Conservation (phyloP, 2,888 invertebrate species). For the Ferdinandea cuprea region DNA sequence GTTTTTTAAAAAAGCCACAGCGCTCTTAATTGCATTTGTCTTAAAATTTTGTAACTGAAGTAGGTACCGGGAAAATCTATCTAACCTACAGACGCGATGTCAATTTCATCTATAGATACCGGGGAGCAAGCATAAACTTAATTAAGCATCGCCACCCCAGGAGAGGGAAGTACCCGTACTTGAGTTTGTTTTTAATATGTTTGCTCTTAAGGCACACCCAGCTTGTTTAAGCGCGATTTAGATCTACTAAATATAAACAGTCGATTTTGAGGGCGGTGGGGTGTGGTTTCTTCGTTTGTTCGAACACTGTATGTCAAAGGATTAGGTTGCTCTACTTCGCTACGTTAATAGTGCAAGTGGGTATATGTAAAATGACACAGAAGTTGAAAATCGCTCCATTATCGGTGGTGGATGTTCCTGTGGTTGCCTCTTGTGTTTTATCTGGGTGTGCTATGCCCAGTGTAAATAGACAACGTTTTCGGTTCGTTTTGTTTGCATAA, state of each 20-base stretch:
- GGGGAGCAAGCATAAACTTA: constrained; percentile 46
- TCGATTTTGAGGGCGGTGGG: constrained; percentile 41
- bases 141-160: constrained; percentile 43
- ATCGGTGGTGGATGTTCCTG: constrained; percentile 56
- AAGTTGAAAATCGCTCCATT: constrained; percentile 63
- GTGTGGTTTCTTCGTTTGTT: constrained; percentile 57
- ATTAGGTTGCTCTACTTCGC: constrained; percentile 34
- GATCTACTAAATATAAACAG: constrained; percentile 44
- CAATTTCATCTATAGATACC: constrained; percentile 64
- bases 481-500: constrained; percentile 50
- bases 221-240: constrained; percentile 44
- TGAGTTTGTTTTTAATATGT: constrained; percentile 57
- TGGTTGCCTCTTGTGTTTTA: constrained; percentile 36
- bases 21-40: neutral
- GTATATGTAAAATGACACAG: constrained; percentile 41
- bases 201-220: constrained; percentile 64
- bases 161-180: constrained; percentile 8
- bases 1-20: neutral
- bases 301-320: constrained; percentile 62
- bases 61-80: constrained; percentile 37
- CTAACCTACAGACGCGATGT: constrained; percentile 28
- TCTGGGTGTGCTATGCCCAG: constrained; percentile 50
- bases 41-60: constrained; percentile 38
- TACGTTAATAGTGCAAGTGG: constrained; percentile 16
- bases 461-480: constrained; percentile 54